These are phyloP conservation scores for Drosophila orosa DNA, from an alignment of 1,140 invertebrate genomes.

Conservation along the genomic window DNA sequence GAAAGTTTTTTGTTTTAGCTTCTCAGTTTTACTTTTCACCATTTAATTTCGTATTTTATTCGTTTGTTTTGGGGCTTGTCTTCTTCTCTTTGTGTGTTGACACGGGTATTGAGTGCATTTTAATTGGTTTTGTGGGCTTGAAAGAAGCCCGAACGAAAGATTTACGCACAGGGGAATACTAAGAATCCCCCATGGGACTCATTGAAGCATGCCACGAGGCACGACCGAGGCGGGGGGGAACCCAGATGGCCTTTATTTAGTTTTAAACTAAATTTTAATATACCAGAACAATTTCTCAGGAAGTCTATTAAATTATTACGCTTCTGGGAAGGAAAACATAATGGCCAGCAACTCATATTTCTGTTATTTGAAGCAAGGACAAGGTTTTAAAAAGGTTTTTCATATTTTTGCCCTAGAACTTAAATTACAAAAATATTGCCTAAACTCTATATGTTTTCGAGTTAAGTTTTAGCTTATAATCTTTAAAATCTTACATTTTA, in stretches of 20 bases:
- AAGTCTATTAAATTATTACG: not conserved
- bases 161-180: slow-evolving; percentile 46
- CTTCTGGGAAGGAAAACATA: not conserved
- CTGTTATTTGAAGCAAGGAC: not conserved
- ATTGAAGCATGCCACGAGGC: slow-evolving; percentile 41
- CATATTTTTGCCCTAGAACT: not conserved
- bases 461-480: not conserved
- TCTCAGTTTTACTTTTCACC: slow-evolving; percentile 47
- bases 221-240: slow-evolving; percentile 19
- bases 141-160: slow-evolving; percentile 51
- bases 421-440: not conserved
- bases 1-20: slow-evolving; percentile 60
- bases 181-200: slow-evolving; percentile 9
- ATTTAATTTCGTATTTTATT: slow-evolving; percentile 45
- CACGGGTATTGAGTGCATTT: slow-evolving; percentile 71
- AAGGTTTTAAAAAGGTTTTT: not conserved
- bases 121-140: slow-evolving; percentile 71
- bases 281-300: not conserved
- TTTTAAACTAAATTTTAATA: not conserved
- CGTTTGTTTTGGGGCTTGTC: slow-evolving; percentile 54
- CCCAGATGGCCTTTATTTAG: not conserved
- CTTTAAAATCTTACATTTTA: not conserved
- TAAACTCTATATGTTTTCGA: not conserved
- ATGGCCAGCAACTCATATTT: not conserved
- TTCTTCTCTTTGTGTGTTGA: slow-evolving; percentile 36